Evolutionary conservation across 2,888 invertebrate species (phyloP).

Genomic region (Eupithecia insigniata): DNA sequence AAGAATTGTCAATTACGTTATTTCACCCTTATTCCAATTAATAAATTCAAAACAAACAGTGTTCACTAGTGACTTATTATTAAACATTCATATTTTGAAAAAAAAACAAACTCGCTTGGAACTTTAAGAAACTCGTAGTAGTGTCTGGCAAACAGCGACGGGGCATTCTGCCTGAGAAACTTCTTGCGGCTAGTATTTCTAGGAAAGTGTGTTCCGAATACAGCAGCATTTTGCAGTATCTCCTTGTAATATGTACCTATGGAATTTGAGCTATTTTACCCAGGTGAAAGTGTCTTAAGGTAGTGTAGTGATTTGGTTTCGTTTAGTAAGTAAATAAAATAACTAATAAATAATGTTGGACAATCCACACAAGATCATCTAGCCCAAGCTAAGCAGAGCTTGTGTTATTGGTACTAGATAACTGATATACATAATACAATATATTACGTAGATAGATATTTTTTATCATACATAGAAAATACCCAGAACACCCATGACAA

Average conservation of each 20-base stretch:
- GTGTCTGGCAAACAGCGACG: neutral
- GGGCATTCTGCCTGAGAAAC: neutral
- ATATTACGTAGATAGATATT: no score
- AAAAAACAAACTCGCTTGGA: neutral
- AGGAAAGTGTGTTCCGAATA: neutral
- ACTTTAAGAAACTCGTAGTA: neutral
- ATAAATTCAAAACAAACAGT: neutral
- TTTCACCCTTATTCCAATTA: no score
- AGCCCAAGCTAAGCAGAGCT: no score
- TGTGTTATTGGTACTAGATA: no score
- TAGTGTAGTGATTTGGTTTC: no score
- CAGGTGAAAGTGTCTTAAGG: neutral
- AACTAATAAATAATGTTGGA: no score
- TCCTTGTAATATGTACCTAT: neutral
- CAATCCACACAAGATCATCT: no score
- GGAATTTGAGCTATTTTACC: neutral
- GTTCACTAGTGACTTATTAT: neutral
- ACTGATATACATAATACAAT: no score
- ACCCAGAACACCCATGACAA: no score
- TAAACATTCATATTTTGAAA: neutral
- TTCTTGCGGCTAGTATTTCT: neutral
- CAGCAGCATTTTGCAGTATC: neutral
- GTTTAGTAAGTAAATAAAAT: no score
- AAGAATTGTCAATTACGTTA: neutral
- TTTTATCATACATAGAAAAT: no score